A percentile compares a stretch with the other conserved stretches of the same genome.
Evolutionary conservation across 2,113 vertebrate genomes (phyloP).

Genomic region (Callorhinus ursinus): DNA sequence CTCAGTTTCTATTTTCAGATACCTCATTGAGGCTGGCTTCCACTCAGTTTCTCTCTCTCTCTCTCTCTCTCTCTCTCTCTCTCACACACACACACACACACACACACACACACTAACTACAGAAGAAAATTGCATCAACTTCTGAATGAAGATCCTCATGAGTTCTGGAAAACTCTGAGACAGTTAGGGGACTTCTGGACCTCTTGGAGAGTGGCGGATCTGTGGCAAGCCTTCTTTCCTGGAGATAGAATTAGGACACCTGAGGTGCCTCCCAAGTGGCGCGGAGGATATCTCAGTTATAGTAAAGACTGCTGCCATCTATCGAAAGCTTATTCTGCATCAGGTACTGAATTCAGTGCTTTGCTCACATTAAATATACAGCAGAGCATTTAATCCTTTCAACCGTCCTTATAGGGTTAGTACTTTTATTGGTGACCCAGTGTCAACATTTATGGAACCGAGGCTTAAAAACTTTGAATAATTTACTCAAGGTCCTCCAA

Average conservation of each 20-base stretch:
- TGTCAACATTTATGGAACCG: neutral
- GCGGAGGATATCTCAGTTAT: neutral
- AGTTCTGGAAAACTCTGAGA: neutral
- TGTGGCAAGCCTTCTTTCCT: neutral
- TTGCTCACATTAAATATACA: neutral
- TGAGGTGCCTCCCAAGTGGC: neutral
- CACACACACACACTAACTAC: neutral
- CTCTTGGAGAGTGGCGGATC: neutral
- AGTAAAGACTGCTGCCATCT: too few relatives aligned
- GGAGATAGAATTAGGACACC: neutral
- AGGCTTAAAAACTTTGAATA: conserved; percentile 37
- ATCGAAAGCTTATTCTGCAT: neutral
- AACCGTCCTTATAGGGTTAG: neutral
- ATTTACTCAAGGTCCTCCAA: neutral
- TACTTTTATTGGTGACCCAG: neutral
- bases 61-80: neutral
- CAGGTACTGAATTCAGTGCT: neutral
- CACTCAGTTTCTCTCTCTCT: neutral
- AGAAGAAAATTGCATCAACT: neutral
- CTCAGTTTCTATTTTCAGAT: neutral
- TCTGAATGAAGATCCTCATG: neutral
- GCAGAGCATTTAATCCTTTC: neutral
- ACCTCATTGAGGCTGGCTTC: neutral
- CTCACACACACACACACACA: neutral
- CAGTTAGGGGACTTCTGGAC: neutral